Evolutionary conservation across 2,797 vertebrate species (phyloP), one percentile per base, ranked within the genome.

Genomic region (Peromyscus attwateri): DNA sequence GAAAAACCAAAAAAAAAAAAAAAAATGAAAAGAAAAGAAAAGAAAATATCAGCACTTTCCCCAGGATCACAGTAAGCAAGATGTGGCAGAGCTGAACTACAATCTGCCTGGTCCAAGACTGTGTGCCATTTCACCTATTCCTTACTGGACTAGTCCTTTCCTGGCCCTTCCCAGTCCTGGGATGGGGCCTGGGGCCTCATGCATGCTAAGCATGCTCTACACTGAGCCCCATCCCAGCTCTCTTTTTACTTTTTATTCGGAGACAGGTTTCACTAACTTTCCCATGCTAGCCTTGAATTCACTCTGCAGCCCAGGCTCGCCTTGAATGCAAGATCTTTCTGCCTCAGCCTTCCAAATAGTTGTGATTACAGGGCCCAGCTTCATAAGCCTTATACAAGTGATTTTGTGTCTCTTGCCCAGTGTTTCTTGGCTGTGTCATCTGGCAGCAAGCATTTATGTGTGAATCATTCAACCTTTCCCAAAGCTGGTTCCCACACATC

Each of bases 71-170:
- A 55, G 7, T 9, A 46, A n/a, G 21, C 7, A 60, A 12, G 17
- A 19, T 43, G 40, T 12, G 23, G 7, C 79, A 37, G 79, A 29
- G 75, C 0, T 49, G 29, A 92, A 23, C 12, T 0, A 0, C n/a
- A 1, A 23, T 55, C 76, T 46, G 68, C 31, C 64, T 52, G 25
- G 5, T 23, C 82, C 34, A 0, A 21, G 7, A 17, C 52, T 49
- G 3, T 0, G 1, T 6, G 1, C 12, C 25, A 12, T 77, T 29
- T 40, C 27, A 0, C 23, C 40, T 71, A 0, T 9, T 75, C 62
- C 31, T 55, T 25, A 60, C 43, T n/a, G 2, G n/a, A 62, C 37
- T 40, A 49, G 34, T 68, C 34, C 55, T 75, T 31, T 75, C 52
- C 71, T 31, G 6, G 17, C 17, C 27, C 60, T 40, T 37, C 37